phyloP scores from a whole-genome alignment of 2,888 invertebrate genomes.

The Flexamia atlantica region DNA sequence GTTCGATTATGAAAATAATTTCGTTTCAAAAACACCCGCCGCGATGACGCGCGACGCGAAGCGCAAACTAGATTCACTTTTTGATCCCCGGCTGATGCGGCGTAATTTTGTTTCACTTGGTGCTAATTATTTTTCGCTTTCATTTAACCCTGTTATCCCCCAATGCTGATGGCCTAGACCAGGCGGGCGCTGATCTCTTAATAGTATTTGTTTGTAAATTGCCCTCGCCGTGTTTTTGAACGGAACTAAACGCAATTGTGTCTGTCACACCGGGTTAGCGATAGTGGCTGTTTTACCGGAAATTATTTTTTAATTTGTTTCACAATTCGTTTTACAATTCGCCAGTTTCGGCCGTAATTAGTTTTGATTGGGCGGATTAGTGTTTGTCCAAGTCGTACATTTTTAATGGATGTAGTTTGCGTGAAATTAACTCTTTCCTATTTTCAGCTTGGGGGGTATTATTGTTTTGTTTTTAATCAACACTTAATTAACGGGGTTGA shows the following conservation, averaged over 20 bases:
- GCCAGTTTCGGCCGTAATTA: not conserved
- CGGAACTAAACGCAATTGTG: constrained; percentile 9
- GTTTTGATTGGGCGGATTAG: not conserved
- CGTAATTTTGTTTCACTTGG: constrained; percentile 26
- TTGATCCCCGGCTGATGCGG: constrained; percentile 18
- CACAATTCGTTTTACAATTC: constrained; percentile 2
- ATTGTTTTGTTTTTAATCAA: not conserved
- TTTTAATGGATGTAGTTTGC: not conserved
- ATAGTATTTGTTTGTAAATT: constrained; percentile 56
- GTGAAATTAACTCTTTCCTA: constrained; percentile 14
- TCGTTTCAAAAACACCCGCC: constrained; percentile 35
- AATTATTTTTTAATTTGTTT: constrained; percentile 53
- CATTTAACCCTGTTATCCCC: constrained; percentile 40
- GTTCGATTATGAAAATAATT: constrained; percentile 52
- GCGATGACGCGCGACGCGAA: constrained; percentile 12
- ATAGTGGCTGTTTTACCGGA: constrained; percentile 29
- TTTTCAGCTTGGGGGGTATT: not conserved
- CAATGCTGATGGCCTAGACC: constrained; percentile 22
- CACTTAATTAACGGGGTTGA: not conserved
- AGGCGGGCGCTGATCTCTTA: constrained; percentile 41
- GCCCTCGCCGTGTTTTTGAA: constrained; percentile 42
- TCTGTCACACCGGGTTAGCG: constrained; percentile 26
- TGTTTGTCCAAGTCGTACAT: not conserved
- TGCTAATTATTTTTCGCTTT: constrained; percentile 54
- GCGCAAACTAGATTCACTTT: constrained; percentile 43